Base-by-base conservation (phyloP, 2,113 vertebrate species). In the Ciconia maguari region DNA sequence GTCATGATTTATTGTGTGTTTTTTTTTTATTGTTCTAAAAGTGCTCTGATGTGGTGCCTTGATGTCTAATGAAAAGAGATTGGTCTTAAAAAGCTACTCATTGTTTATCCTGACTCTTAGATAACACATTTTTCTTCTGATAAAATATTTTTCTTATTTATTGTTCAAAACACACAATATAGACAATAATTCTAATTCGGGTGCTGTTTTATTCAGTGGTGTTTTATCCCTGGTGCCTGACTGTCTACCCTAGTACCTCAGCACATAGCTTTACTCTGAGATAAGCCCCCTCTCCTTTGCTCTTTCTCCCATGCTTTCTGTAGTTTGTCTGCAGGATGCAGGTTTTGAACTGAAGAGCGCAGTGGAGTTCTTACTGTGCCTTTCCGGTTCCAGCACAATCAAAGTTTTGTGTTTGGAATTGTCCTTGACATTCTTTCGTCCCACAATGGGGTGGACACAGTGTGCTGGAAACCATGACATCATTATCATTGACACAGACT, bases 371-470 rank as follows among this genome's bases (percentile, higher is more conserved):
- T 98, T 97, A 98, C 98, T 98, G 98, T 98, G 98, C 98, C 98
- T 98, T 98, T 98, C 98, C 98, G 98, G 98, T 98, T 98, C 96
- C 97, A 98, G 98, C 98, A 98, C 98, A 98, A 98, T 99, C 98
- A 98, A 97, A 98, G 98, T 98, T 98, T 98, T 98, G 98, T 98
- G 98, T 97, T 98, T 98, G 98, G 98, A 98, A 98, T 98, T 98
- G 99, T 99, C 99, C 99, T 99, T 99, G 99, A 99, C 99, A 99
- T 99, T 99, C 99, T 99, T 98, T 98, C 98, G 98, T 99, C 99
- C 99, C 98, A 99, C 98, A 98, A 98, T 97, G 98, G 98, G 97
- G 98, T 99, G 98, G 98, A 99, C 98, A 97, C 97, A 97, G 98
- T 99, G 98, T 99, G 98, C 99, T 98, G 98, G 98, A 99, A 99